Evolutionary conservation across 2,797 vertebrate species (phyloP), one percentile per base, ranked within the genome.

Genomic region (Meda fulgida): DNA sequence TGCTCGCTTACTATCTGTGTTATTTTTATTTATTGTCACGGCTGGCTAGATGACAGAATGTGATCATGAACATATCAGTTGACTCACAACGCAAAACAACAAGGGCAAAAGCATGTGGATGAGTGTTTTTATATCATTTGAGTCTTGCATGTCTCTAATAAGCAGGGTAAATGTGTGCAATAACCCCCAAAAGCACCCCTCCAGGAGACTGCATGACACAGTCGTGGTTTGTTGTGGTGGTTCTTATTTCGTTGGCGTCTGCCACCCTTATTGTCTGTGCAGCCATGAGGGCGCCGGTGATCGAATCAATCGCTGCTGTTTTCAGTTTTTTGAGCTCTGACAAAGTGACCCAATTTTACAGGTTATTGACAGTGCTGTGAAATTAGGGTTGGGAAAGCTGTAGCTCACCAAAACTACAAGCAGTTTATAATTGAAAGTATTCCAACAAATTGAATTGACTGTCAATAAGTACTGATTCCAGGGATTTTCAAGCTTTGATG

Each of bases 41-140:
- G 31, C 31, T 73, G 69, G 80, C 81, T 73, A n/a, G 51, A 84
- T 86, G 80, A 77, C 43, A 5, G 43, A 67, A 29, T 76, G 81
- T 80, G 70, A 58, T 80, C 9, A 2, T 82, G 31, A 55, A 51
- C 6, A 1, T 36, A 67, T 63, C 58, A 7, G 75, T 78, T 29
- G 46, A 53, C 58, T 84, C 48, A 46, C 3, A n/a, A 21, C 5
- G 8, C 14, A 10, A 29, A 26, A 48, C 48, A 40, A 18, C 16
- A 53, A 16, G n/a, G 16, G 19, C 63, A 58, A 73, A 31, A 73
- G 34, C 46, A 58, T 66, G 55, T 34, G 58, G 23, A 51, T 63
- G 23, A 65, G 60, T 63, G 58, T 65, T 79, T 65, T 65, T 10
- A 6, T 46, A 46, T 65, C 5, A 66, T 29, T 18, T 66, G 43